phyloP scores from a whole-genome alignment of 2,797 vertebrate genomes.

The Gymnodraco acuticeps region DNA sequence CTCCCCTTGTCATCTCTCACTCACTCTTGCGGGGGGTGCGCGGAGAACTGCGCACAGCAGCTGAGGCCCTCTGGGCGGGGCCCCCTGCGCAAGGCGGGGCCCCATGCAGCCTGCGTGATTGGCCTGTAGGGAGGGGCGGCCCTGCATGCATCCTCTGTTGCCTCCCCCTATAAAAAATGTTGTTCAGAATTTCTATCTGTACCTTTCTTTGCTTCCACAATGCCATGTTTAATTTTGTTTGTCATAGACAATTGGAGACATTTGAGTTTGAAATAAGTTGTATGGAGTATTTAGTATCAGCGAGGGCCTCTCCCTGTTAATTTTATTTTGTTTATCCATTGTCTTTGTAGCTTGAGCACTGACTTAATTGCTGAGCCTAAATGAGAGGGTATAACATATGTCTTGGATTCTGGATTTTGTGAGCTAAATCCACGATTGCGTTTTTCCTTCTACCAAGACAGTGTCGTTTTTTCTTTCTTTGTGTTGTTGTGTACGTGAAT shows the following conservation, averaged over 20 bases:
- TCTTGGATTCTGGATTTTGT: conserved; percentile 42
- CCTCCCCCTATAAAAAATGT: neutral
- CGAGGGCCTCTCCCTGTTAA: conserved; percentile 64
- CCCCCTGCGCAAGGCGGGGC: too few species aligned
- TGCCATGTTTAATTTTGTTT: conserved; percentile 30
- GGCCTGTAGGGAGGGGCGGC: too few species aligned
- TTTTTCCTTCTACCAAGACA: conserved; percentile 57
- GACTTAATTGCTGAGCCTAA: conserved; percentile 52
- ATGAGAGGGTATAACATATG: conserved; percentile 45
- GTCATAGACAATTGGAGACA: conserved; percentile 51
- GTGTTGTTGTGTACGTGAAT: conserved; percentile 4
- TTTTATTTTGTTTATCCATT: conserved; percentile 71
- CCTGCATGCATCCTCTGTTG: neutral
- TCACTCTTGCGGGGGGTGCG: too few species aligned
- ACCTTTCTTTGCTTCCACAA: neutral
- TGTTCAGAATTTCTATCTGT: neutral
- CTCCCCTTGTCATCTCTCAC: too few species aligned
- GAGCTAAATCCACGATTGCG: conserved; percentile 46
- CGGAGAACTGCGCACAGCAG: too few species aligned
- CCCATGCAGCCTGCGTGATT: too few species aligned
- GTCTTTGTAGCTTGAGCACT: conserved; percentile 58
- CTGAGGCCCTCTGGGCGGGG: too few species aligned
- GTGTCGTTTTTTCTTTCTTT: conserved; percentile 11
- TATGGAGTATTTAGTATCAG: conserved; percentile 63
- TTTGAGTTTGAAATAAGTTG: conserved; percentile 56